phyloP scores from a whole-genome alignment of 2,888 invertebrate species.

The Cactoblastis cactorum region DNA sequence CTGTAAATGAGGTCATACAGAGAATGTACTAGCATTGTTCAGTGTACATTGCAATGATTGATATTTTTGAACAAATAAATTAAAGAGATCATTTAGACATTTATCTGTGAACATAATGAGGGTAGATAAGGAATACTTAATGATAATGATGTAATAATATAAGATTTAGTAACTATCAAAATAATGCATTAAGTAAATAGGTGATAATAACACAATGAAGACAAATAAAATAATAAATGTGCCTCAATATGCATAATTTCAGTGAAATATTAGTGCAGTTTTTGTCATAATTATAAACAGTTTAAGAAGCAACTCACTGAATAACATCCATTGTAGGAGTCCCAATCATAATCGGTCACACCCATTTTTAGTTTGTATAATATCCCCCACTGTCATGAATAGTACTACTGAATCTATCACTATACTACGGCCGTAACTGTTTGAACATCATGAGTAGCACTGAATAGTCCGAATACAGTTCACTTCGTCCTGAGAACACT shows the following conservation, averaged over 20 bases:
- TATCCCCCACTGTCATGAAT: slow-evolving; percentile 11
- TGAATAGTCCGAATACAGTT: slow-evolving; percentile 37
- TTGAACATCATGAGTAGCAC: slow-evolving; percentile 31
- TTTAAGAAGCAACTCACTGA: slow-evolving; percentile 54
- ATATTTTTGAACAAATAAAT: neutral
- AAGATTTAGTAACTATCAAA: neutral
- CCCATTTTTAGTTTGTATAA: slow-evolving; percentile 60
- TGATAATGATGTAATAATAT: neutral
- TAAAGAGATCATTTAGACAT: neutral
- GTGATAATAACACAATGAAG: neutral
- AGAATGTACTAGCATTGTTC: neutral
- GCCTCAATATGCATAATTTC: neutral
- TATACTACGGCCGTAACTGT: slow-evolving; percentile 19
- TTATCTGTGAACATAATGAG: neutral
- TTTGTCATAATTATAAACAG: neutral
- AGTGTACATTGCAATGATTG: neutral
- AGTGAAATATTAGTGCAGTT: neutral
- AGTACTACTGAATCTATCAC: slow-evolving; percentile 46
- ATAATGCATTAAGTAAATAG: neutral
- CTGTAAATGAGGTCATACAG: slow-evolving; percentile 70
- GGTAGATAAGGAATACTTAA: neutral
- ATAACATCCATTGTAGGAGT: slow-evolving; percentile 68
- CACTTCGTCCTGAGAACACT: slow-evolving; percentile 41
- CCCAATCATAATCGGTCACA: slow-evolving; percentile 72
- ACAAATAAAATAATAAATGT: neutral